Percentiles rank a stretch among this genome's conserved stretches.
phyloP scores from a whole-genome alignment of 2,888 invertebrate species.

The Nomada ferruginata region DNA sequence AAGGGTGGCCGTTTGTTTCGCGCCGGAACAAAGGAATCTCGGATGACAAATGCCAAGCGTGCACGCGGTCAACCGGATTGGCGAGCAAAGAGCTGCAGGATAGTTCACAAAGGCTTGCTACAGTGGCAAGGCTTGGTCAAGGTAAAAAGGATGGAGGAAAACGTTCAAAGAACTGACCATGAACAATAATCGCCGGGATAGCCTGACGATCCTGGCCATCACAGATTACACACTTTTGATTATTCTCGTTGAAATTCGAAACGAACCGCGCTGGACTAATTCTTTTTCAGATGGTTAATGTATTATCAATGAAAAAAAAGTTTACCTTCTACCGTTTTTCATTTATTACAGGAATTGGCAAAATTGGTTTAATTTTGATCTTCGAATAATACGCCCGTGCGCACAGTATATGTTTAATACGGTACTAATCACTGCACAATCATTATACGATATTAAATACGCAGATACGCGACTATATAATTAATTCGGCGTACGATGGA shows the following conservation, averaged over 20 bases:
- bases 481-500: not conserved
- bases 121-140: not conserved
- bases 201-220: slow-evolving; percentile 26
- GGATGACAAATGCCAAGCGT: slow-evolving; percentile 79
- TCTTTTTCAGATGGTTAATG: no score
- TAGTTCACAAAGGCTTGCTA: slow-evolving; percentile 39
- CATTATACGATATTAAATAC: not conserved
- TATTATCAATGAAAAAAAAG: no score
- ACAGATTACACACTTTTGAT: slow-evolving; percentile 57
- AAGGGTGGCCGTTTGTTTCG: slow-evolving; percentile 75
- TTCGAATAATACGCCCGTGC: no score
- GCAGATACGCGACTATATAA: not conserved
- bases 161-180: slow-evolving; percentile 63
- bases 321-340: no score
- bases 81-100: slow-evolving; percentile 68
- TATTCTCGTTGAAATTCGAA: no score
- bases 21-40: slow-evolving; percentile 79
- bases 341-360: no score
- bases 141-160: not conserved
- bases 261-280: no score
- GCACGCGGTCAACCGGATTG: slow-evolving; percentile 78
- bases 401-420: no score
- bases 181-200: slow-evolving; percentile 67
- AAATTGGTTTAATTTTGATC: no score
- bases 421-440: no score